A percentile compares a stretch with the other conserved stretches of the same genome.
phyloP scores from a whole-genome alignment of 1,140 invertebrate species.

The Heliconius congener region DNA sequence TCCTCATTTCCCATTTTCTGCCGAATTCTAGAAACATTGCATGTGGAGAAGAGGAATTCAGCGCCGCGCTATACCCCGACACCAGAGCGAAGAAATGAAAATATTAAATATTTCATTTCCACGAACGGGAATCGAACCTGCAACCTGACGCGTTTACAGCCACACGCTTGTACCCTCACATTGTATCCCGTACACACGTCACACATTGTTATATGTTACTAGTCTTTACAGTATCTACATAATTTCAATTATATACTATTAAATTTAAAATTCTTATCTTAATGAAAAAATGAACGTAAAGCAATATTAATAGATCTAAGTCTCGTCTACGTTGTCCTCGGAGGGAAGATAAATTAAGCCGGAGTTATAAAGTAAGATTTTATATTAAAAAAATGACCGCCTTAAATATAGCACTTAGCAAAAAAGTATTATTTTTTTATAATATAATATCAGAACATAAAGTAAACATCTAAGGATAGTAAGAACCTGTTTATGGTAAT shows the following conservation, averaged over 20 bases:
- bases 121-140: too few species aligned
- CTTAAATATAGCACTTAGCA: background rate
- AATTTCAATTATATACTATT: background rate
- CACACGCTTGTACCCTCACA: too few species aligned
- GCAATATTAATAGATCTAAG: conserved; percentile 14
- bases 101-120: too few species aligned
- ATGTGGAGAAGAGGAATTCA: too few species aligned
- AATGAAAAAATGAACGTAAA: background rate
- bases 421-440: background rate
- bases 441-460: background rate
- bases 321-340: conserved; percentile 7
- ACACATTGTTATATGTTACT: too few species aligned
- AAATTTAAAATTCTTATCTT: background rate
- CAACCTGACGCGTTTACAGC: too few species aligned
- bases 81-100: too few species aligned
- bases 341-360: conserved; percentile 9
- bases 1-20: too few species aligned
- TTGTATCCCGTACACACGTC: too few species aligned
- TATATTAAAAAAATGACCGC: background rate
- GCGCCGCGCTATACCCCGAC: too few species aligned
- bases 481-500: background rate
- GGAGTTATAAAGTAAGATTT: conserved; percentile 12
- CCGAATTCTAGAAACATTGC: too few species aligned
- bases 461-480: background rate
- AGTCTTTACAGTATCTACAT: too few species aligned